Evolutionary conservation across 1,140 invertebrate species (phyloP).

Genomic region (Scaptomyza graminum): DNA sequence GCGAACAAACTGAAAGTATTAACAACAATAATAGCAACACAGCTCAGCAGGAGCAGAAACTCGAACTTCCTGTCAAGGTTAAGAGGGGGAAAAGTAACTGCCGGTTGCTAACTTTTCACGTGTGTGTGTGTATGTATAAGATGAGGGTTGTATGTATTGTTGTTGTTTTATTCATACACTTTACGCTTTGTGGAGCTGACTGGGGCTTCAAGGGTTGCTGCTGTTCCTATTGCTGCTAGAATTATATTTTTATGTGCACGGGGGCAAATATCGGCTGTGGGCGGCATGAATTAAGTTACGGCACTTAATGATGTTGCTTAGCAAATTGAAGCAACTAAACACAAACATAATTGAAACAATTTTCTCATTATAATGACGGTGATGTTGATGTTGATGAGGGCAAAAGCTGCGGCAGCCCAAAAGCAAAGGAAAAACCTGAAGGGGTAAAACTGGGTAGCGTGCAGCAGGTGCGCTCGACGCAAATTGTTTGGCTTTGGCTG

Average conservation of each 20-base stretch:
- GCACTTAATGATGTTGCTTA: constrained; percentile 82
- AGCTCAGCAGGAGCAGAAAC: constrained; percentile 27
- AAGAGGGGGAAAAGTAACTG: constrained; percentile 26
- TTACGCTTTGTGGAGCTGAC: constrained; percentile 1
- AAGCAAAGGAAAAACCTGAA: constrained; percentile 35
- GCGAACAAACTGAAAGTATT: constrained; percentile 75
- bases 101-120: constrained; percentile 61
- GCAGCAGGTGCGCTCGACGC: constrained; percentile 70
- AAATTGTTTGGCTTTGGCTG: constrained; percentile 71
- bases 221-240: constrained; percentile 37
- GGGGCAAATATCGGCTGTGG: constrained; percentile 5
- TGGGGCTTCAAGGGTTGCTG: constrained; percentile 45
- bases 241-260: constrained; percentile 72
- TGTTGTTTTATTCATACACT: constrained; percentile 74
- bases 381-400: constrained; percentile 36
- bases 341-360: constrained; percentile 83
- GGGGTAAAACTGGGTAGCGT: neutral
- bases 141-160: constrained; percentile 21
- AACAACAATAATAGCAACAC: constrained; percentile 48
- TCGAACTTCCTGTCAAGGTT: constrained; percentile 51
- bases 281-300: constrained; percentile 58
- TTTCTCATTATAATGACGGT: constrained; percentile 79
- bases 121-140: constrained; percentile 32
- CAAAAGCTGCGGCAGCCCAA: constrained; percentile 3
- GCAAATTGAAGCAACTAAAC: constrained; percentile 82